Conservation (phyloP, 1,140 invertebrate genomes). For the Galleria mellonella region DNA sequence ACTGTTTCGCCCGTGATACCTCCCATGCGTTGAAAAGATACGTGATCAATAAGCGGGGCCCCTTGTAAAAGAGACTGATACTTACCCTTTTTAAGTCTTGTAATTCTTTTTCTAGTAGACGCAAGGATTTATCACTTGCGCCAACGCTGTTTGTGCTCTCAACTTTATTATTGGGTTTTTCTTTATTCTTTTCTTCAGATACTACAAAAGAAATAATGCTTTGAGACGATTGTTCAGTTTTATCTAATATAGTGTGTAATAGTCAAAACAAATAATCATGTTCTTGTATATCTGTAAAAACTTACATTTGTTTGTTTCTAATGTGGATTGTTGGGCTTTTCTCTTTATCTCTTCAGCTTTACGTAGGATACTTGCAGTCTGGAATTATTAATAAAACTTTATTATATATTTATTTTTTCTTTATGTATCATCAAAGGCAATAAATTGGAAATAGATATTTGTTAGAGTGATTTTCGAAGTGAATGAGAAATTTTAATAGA, state of each 20-base stretch:
- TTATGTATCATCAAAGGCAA: too few relatives aligned
- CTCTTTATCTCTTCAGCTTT: conserved; percentile 58
- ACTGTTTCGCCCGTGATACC: too few relatives aligned
- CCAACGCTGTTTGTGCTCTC: conserved; percentile 31
- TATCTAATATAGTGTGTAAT: background rate
- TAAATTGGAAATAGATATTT: too few relatives aligned
- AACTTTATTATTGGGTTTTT: conserved; percentile 24
- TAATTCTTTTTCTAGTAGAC: conserved; percentile 62
- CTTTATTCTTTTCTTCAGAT: conserved; percentile 30
- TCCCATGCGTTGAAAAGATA: too few relatives aligned
- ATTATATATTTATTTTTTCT: too few relatives aligned
- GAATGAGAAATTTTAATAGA: too few relatives aligned
- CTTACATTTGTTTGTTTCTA: conserved; percentile 11
- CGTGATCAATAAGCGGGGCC: too few relatives aligned
- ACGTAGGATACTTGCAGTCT: conserved; percentile 33
- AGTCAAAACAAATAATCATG: background rate
- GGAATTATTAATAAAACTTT: conserved; percentile 11
- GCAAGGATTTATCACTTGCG: conserved; percentile 59
- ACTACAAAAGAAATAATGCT: conserved; percentile 13
- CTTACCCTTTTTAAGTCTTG: conserved; percentile 66
- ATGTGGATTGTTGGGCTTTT: conserved; percentile 15
- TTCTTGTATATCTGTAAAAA: background rate
- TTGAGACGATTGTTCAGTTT: background rate
- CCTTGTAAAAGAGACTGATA: conserved; percentile 1
- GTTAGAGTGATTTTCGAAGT: too few relatives aligned